These are phyloP conservation scores for Drosophila willistoni DNA, from an alignment of 1,140 invertebrate species.

Conservation along the genomic window DNA sequence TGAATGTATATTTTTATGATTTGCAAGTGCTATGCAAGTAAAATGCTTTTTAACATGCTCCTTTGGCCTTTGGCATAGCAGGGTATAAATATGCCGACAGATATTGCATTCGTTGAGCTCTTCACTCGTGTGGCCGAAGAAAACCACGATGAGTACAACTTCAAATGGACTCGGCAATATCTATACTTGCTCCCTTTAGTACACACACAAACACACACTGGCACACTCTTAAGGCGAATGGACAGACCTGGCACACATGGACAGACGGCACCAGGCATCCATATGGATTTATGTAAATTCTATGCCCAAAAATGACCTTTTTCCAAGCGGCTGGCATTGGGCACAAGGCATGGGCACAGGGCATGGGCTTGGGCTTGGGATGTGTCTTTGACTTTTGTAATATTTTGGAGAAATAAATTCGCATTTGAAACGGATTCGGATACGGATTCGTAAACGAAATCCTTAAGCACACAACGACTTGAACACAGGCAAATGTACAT, in stretches of 20 bases:
- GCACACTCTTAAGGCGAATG: constrained; percentile 1
- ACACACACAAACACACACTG: constrained; percentile 20
- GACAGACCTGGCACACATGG: constrained; percentile 12
- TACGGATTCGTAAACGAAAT: constrained; percentile 76
- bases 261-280: constrained; percentile 47
- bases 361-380: constrained; percentile 20
- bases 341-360: background rate
- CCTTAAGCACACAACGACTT: constrained; percentile 67
- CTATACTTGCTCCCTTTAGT: constrained; percentile 8
- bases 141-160: constrained; percentile 42
- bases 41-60: background rate
- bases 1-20: background rate
- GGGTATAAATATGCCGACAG: constrained; percentile 40
- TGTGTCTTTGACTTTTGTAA: constrained; percentile 82
- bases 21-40: too few relatives aligned
- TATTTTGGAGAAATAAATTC: constrained; percentile 82
- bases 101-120: constrained; percentile 42
- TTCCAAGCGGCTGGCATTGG: constrained; percentile 51
- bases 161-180: constrained; percentile 55
- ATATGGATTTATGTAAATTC: constrained; percentile 83
- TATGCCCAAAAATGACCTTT: constrained; percentile 81
- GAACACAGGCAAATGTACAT: constrained; percentile 26
- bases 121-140: constrained; percentile 49
- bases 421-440: constrained; percentile 82
- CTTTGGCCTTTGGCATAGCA: background rate